Base-by-base conservation (phyloP, 2,888 invertebrate genomes). In the Folsomia manolachei region DNA sequence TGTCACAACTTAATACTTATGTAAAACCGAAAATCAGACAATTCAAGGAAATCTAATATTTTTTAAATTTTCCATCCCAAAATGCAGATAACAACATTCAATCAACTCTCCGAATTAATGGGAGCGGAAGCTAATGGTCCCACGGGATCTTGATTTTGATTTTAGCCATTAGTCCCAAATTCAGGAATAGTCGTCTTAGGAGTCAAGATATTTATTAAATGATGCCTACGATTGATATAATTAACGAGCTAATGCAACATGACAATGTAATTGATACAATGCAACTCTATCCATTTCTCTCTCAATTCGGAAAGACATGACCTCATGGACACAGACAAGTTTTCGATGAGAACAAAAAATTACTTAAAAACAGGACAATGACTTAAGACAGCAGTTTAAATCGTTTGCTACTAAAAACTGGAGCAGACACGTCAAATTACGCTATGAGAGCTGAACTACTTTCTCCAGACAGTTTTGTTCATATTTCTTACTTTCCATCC, bases 31-130 rank as follows among this genome's bases (percentile, higher is more conserved):
- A 39, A 14, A 39, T 39, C 7, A 4, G 14, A 14, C 39, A 39
- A 14, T 39, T 14, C 7, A 9, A 39, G 7, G 39, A 39, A 39
- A 39, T 39, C 7, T 9, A 4, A 39, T 4, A 14, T 56, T 23
- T 25, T 56, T 23, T 56, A 27, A 18, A 65, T 27, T 27, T 27
- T 65, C 27, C 39, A 23, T 65, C 19, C 2, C 27, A 14, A n/a
- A 7, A 56, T 56, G 56, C 21, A 81, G 81, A 79, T 79, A 1
- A 77, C 78, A 69, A 80, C 79, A 21, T 80, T 79, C 67, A 77
- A 80, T 56, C 79, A 79, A 63, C 75, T 80, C n/a, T 78, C 77
- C 21, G 81, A 80, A 73, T 70, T 81, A 27, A 79, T 81, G 78
- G 77, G 75, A 26, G 71, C 76, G 19, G 75, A 75, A 39, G 53